A percentile compares a stretch with the other conserved stretches of the same genome.
These are phyloP conservation scores for Colistium nudipinnis DNA, from an alignment of 2,113 vertebrate species.

Conservation along the genomic window DNA sequence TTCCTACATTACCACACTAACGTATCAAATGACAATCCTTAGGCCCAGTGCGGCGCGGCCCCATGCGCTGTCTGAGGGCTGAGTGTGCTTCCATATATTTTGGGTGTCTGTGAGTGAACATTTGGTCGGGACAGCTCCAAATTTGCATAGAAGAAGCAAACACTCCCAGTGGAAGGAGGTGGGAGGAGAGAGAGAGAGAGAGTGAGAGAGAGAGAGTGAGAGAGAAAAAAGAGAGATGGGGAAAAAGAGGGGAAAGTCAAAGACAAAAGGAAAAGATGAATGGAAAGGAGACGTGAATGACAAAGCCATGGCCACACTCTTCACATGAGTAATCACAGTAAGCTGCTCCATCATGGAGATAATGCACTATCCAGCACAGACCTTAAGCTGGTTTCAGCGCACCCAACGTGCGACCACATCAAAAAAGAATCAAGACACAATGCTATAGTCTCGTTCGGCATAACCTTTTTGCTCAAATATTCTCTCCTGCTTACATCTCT, in stretches of 20 bases:
- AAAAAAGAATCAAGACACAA: constrained; percentile 2
- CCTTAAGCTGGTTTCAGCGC: not conserved
- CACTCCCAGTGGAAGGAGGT: constrained; percentile 64
- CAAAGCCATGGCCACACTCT: constrained; percentile 6
- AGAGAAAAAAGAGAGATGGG: constrained; percentile 18
- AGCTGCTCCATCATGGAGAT: constrained; percentile 22
- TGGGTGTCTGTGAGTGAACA: constrained; percentile 81
- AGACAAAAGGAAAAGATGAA: constrained; percentile 71
- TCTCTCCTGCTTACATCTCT: not conserved
- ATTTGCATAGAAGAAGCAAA: constrained; percentile 66
- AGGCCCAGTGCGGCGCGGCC: constrained; percentile 23
- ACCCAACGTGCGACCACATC: constrained; percentile 2
- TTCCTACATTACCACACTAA: constrained; percentile 67
- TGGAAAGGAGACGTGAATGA: constrained; percentile 68
- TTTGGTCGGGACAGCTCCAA: constrained; percentile 70
- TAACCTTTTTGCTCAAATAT: not conserved
- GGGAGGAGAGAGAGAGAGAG: constrained; percentile 31
- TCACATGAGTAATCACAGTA: constrained; percentile 17
- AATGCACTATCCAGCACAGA: not conserved
- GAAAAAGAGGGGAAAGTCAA: constrained; percentile 9
- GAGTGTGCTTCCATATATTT: constrained; percentile 88
- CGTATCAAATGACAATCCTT: constrained; percentile 65
- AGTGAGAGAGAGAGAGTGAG: constrained; percentile 14
- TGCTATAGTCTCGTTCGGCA: not conserved
- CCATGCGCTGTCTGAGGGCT: constrained; percentile 85